Base-by-base conservation (phyloP, 2,797 vertebrate genomes). In the Arnoldichthys spilopterus region DNA sequence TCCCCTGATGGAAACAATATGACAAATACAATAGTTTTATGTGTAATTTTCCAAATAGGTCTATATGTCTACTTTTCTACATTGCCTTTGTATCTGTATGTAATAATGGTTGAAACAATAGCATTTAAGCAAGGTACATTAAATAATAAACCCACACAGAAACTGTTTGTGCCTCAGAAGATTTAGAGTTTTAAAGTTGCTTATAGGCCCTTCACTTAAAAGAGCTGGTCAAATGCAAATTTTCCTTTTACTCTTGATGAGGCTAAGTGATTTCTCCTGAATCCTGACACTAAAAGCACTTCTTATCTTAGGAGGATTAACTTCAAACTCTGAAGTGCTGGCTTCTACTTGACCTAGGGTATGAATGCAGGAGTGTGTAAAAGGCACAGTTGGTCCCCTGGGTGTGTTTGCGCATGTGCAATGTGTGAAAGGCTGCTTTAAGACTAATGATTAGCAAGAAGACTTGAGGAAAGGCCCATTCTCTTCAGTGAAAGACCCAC, bases 291-390 rank as follows among this genome's bases (percentile, higher is more conserved):
- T 70, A 62, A 75, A 79, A 70, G 82, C 59, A 67, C 53, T 71
- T 47, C 63, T 81, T 70, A 78, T 26, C 74, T 40, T 70, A 74
- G 51, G 59, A 66, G 66, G 82, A 83, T 83, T 83, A 83, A 78
- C 82, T 75, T 81, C 26, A 34, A 69, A 80, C n/a, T n/a, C 12
- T 43, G 16, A 80, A 61, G 58, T 58, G 71, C 72, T 53, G 72
- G 62, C 64, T 77, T 77, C 67, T 77, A 37, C 63, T 16, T 70
- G 54, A 26, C 37, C 3, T 54, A 34, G 22, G 40, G 30, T 20
- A 22, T 64, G n/a, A 32, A 15, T 47, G 61, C 22, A 15, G 7
- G 40, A 6, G 6, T 3, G 9, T 69, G 40, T 62, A 8, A 37
- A 47, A 32, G 34, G 26, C 32, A 12, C 20, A 15, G 43, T 54